Base-by-base conservation (phyloP, 1,140 invertebrate genomes). In the Drosophila nannoptera region DNA sequence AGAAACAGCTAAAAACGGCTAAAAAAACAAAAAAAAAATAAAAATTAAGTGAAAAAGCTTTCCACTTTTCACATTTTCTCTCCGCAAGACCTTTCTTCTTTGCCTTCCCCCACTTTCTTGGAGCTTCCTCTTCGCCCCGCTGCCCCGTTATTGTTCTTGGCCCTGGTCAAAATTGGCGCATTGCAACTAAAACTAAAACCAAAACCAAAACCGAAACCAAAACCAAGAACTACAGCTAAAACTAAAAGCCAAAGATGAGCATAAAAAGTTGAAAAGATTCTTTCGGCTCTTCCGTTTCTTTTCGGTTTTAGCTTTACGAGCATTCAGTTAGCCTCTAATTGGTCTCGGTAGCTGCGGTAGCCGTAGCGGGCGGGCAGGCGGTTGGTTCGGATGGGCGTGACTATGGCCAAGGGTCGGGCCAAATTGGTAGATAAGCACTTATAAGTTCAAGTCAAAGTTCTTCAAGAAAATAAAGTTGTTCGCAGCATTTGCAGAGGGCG, bases 161-260 rank as follows among this genome's bases (percentile, higher is more conserved):
- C 48, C 74, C 64, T 62, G 73, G 77, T 82, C n/a, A n/a, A 81
- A 81, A 82, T 82, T 83, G 78, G 75, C 67, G 75, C 78, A 83
- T 33, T 81, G 77, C 77, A 78, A 75, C 59, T 45, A 45, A 73
- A 77, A 32, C 48, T 32, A 11, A 29, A 22, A 3, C 22, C 22
- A 3, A 22, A 22, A 22, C 22, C 22, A 22, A 22, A 22, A 22
- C 22, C 22, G 3, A 22, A 22, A 22, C 22, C 22, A 22, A 22
- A 22, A 22, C 22, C 22, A 22, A 22, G 22, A 40, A 40, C 38
- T 42, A 77, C 58, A 45, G 63, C 65, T 68, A 38, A 66, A 52
- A 72, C 78, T 60, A 66, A 62, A 66, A 52, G 68, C 78, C 66
- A 66, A 62, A 71, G 56, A 56, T 46, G 61, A 77, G 56, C 59